Evolutionary conservation across 2,888 invertebrate species (phyloP), one percentile per base, ranked within the genome.

Genomic region (Lepidocyrtinus sp.): DNA sequence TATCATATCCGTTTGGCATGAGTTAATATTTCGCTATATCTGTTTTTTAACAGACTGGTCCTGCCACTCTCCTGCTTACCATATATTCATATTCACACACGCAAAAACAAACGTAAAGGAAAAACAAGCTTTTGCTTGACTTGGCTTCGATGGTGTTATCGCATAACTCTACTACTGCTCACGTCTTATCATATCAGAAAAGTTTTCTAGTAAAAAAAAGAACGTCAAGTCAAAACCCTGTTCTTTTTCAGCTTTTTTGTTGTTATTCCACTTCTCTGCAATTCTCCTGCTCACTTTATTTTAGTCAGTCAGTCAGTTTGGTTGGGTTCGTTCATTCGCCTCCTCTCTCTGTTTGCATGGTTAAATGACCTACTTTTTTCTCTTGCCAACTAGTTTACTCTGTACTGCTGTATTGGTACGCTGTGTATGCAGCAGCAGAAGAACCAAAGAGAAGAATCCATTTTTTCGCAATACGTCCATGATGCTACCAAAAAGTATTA

Each of bases 291-390:
- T 75, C 76, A 76, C 76, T 67, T 21, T 19, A 45, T 36, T 36
- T 36, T 36, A 36, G 67, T 36, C 62, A 76, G 70, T 76, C 70
- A 76, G 76, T 76, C 76, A 76, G 76, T 75, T 63, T 9, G 36
- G 5, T 36, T 36, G 5, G 36, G 5, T 36, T 36, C 36, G 36
- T 36, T 36, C 36, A 36, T 36, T 36, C 36, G 36, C 36, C 36
- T 36, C 36, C 36, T 36, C 36, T 36, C 36, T 9, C 36, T 36
- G 36, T 36, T 36, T 70, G 67, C 70, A 69, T 76, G 76, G 76
- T 76, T 76, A 76, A 76, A 76, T 76, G 76, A 76, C 76, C 76
- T 76, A 76, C 76, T 76, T 76, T 75, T 75, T 70, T 70, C 70
- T 50, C 76, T 70, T 70, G 76, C 76, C 76, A 76, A 70, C 67